Conservation (phyloP, 1,140 invertebrate species). For the Papilio polyxenes region DNA sequence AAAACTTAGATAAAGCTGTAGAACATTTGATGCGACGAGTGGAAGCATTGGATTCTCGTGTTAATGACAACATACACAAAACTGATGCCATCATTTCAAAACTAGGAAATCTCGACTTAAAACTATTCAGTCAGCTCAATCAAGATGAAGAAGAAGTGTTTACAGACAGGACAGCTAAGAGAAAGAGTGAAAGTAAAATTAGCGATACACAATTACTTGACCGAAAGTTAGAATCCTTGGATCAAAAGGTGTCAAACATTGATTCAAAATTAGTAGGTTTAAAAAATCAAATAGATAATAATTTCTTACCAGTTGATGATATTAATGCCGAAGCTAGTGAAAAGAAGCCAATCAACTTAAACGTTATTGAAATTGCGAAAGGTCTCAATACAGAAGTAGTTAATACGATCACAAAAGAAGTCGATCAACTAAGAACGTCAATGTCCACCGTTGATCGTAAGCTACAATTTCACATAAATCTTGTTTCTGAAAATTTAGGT, state of each 20-base stretch:
- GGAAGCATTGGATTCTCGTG: slow-evolving; percentile 88
- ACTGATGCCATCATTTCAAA: slow-evolving; percentile 90
- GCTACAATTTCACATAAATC: slow-evolving; percentile 90
- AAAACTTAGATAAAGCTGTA: slow-evolving; percentile 92
- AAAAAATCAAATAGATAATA: slow-evolving; percentile 90
- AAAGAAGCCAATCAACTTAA: slow-evolving; percentile 90
- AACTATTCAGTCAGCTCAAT: slow-evolving; percentile 82
- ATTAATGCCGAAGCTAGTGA: slow-evolving; percentile 92
- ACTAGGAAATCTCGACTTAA: slow-evolving; percentile 86
- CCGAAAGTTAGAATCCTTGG: slow-evolving; percentile 84
- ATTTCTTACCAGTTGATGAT: slow-evolving; percentile 88
- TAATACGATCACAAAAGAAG: slow-evolving; percentile 87
- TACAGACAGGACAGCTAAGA: slow-evolving; percentile 64
- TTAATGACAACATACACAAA: slow-evolving; percentile 91
- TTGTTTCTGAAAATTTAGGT: slow-evolving; percentile 89
- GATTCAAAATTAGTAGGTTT: slow-evolving; percentile 88
- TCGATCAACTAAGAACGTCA: slow-evolving; percentile 86
- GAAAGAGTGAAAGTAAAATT: slow-evolving; percentile 59
- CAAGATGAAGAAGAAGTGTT: slow-evolving; percentile 60
- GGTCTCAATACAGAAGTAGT: slow-evolving; percentile 88
- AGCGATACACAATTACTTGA: slow-evolving; percentile 80
- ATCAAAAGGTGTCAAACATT: slow-evolving; percentile 90
- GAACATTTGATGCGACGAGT: slow-evolving; percentile 91
- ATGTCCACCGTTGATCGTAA: slow-evolving; percentile 91
- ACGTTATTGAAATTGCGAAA: slow-evolving; percentile 89